Percentiles rank a stretch among this genome's conserved stretches.
phyloP scores from a whole-genome alignment of 2,797 vertebrate species.

The Tiaroga cobitis region DNA sequence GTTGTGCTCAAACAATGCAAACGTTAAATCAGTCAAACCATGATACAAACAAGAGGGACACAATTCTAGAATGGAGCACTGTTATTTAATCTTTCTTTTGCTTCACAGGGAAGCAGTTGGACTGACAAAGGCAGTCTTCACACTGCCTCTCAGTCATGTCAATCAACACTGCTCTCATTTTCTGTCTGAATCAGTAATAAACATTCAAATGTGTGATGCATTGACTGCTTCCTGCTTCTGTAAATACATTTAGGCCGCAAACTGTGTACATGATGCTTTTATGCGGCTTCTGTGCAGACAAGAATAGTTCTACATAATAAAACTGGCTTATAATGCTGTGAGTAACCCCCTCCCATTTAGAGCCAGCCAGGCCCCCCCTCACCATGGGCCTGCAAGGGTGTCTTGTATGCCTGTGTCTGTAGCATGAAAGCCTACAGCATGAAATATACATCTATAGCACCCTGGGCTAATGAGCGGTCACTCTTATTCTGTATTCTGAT shows the following conservation, averaged over 20 bases:
- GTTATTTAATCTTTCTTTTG: conserved; percentile 9
- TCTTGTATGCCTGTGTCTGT: not conserved
- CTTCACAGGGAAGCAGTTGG: not conserved
- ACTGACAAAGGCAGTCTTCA: not conserved
- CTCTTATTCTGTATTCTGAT: conserved; percentile 16
- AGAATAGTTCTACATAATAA: not conserved
- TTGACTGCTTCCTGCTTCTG: not conserved
- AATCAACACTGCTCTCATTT: not conserved
- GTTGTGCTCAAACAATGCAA: not conserved
- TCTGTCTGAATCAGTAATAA: not conserved
- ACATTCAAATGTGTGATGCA: not conserved
- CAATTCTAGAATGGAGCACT: not conserved
- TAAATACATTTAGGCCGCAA: not conserved
- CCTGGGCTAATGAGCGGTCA: conserved; percentile 14
- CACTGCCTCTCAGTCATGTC: not conserved
- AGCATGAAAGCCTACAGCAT: not conserved
- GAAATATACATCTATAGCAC: not conserved
- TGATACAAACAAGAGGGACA: conserved; percentile 3
- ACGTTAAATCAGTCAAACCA: not conserved
- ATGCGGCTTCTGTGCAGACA: not conserved
- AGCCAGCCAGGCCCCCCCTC: not conserved
- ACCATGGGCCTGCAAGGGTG: not conserved
- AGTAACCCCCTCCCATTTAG: not conserved
- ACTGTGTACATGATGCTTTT: not conserved
- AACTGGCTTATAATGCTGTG: no score